Base-by-base conservation (phyloP, 2,888 invertebrate species). In the Odontocolon sp. region DNA sequence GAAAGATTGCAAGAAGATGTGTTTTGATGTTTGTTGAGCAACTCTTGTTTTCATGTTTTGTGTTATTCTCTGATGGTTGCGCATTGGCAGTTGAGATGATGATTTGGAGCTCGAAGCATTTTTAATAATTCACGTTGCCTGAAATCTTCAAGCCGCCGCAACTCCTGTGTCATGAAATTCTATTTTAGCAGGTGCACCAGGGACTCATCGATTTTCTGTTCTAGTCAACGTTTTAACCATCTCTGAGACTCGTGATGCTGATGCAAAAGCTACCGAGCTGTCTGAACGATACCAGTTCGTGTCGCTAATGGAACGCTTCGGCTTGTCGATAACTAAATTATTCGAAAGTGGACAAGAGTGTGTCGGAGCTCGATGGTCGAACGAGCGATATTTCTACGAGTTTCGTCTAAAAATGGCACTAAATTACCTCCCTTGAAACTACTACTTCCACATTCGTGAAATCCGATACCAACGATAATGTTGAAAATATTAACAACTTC, bases 261-360 rank as follows among this genome's bases (percentile, higher is more conserved):
- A 59, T 76, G 56, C 54, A 38, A 50, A 59, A 69, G n/a, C 68
- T 50, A 11, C 47, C 21, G 18, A 36, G 16, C 54, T 42, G 11
- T 2, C 42, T 18, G 31, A 18, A 56, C 56, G 50, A 63, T 38
- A 50, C 28, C 9, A 54, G 36, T 45, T 66, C 71, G 45, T 63
- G 74, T 31, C 83, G 79, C 84, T 86, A 87, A 86, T 86, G 87
- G 87, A 87, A 84, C 81, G 81, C 84, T 83, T 84, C 82, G 83
- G 82, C 84, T 83, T 81, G 82, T 83, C 85, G 83, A 86, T 88
- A 88, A 88, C 83, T 87, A 85, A 88, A 87, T 89, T 87, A 87
- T 83, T 85, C 80, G 80, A 82, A 81, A 84, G 83, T 82, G 77
- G 80, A 78, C 74, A 71, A 64, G 59, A 31, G 31, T 38, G 66